Percentiles rank a stretch among this genome's conserved stretches.
phyloP scores from a whole-genome alignment of 2,113 vertebrate genomes.

The Cavia porcellus region DNA sequence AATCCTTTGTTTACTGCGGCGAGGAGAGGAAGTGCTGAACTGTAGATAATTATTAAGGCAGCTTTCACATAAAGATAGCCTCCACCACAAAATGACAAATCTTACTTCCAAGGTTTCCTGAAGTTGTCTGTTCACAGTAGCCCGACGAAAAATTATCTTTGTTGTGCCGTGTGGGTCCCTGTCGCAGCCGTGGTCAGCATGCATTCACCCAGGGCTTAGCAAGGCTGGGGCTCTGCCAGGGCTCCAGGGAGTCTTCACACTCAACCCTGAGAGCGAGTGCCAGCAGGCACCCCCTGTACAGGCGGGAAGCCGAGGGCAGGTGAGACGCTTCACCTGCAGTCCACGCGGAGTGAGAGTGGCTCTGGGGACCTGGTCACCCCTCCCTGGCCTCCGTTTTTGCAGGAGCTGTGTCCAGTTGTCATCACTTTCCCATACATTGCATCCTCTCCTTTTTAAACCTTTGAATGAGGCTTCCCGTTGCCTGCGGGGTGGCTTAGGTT shows the following conservation, averaged over 20 bases:
- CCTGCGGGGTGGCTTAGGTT: neutral
- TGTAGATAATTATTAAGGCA: neutral
- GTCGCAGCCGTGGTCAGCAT: neutral
- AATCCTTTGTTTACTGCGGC: conserved; percentile 15
- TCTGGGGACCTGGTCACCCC: too few species aligned
- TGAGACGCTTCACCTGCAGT: neutral
- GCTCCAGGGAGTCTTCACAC: neutral
- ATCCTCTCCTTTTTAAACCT: neutral
- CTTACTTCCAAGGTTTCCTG: conserved; percentile 57
- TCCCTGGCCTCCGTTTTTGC: neutral
- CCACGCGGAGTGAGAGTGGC: neutral
- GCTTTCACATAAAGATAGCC: neutral
- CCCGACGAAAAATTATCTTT: neutral
- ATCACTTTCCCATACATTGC: neutral
- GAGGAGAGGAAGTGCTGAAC: conserved; percentile 3
- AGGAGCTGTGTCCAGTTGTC: neutral
- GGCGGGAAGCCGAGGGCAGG: neutral
- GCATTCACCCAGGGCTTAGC: neutral
- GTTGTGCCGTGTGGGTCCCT: neutral
- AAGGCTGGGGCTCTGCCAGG: neutral
- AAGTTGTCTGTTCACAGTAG: neutral
- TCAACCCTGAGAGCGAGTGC: neutral
- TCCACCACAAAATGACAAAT: conserved; percentile 14
- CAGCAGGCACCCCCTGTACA: neutral
- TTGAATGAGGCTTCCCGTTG: neutral